Evolutionary conservation across 53 echinoderm and acorn worm genomes (phyloP).

Genomic region (Pentamera pediparva): DNA sequence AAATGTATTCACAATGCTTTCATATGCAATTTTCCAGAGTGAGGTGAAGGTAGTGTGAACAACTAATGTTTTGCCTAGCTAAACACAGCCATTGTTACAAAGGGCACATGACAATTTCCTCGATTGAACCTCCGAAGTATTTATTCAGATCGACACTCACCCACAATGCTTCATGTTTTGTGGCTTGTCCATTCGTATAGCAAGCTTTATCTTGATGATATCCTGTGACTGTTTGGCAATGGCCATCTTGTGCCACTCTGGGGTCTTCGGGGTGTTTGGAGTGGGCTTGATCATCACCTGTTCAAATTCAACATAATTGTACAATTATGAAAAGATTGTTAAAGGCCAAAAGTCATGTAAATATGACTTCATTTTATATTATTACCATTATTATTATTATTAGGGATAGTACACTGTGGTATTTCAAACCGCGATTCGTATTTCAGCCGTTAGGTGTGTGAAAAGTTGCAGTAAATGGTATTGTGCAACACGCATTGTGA

Average conservation of each 20-base stretch:
- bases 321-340: neutral
- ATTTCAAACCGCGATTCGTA: no score
- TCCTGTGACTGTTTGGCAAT: constrained; percentile 73
- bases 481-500: neutral
- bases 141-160: constrained; percentile 48
- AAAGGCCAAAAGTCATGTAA: no score
- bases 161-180: constrained; percentile 99
- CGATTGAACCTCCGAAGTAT: neutral
- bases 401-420: no score
- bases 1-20: no score
- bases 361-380: no score
- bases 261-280: constrained; percentile 98
- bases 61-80: no score
- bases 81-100: neutral
- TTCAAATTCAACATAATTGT: neutral
- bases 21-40: no score
- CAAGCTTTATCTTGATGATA: constrained; percentile 88
- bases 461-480: neutral
- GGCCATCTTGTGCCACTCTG: constrained; percentile 94
- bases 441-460: no score
- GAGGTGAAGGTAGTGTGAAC: no score
- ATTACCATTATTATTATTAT: no score
- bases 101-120: neutral
- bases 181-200: constrained; percentile 98
- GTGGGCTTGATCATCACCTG: constrained; percentile 84